Conservation (phyloP, 35 echinoderm and acorn worm species). For the Apostichopus parvimensis region DNA sequence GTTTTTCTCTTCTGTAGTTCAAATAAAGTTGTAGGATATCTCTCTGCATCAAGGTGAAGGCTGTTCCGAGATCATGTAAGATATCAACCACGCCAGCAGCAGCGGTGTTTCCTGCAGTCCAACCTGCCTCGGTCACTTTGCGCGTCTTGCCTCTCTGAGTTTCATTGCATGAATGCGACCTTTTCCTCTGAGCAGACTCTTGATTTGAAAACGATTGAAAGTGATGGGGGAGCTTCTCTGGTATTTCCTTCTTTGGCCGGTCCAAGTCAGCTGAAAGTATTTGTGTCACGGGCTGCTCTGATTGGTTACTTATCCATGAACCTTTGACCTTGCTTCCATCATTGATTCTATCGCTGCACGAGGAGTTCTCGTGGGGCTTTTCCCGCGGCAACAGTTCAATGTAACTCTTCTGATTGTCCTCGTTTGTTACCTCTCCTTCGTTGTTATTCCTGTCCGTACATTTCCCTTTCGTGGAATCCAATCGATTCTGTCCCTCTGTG, state of each 20-base stretch:
- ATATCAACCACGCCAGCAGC: background rate
- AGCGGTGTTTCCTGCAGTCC: background rate
- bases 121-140: slow-evolving; percentile 22
- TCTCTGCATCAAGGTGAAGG: slow-evolving; percentile 6
- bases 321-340: slow-evolving; percentile 2
- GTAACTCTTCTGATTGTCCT: slow-evolving; percentile 64
- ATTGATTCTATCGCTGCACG: background rate
- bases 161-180: slow-evolving; percentile 7
- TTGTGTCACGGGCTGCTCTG: background rate
- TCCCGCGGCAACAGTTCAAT: slow-evolving; percentile 67
- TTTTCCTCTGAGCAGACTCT: slow-evolving; percentile 7
- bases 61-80: background rate
- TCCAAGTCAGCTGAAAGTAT: background rate
- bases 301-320: background rate
- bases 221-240: background rate
- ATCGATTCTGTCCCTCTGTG: slow-evolving; percentile 31
- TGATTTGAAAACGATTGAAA: slow-evolving; percentile 7
- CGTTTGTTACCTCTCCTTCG: slow-evolving; percentile 19
- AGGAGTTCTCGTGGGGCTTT: background rate
- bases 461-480: background rate
- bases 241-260: background rate
- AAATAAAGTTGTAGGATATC: slow-evolving; percentile 7
- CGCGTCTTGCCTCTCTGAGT: background rate
- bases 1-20: background rate
- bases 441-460: slow-evolving; percentile 41